Conservation (phyloP, 2,888 invertebrate genomes). For the Podotricha telesiphe region DNA sequence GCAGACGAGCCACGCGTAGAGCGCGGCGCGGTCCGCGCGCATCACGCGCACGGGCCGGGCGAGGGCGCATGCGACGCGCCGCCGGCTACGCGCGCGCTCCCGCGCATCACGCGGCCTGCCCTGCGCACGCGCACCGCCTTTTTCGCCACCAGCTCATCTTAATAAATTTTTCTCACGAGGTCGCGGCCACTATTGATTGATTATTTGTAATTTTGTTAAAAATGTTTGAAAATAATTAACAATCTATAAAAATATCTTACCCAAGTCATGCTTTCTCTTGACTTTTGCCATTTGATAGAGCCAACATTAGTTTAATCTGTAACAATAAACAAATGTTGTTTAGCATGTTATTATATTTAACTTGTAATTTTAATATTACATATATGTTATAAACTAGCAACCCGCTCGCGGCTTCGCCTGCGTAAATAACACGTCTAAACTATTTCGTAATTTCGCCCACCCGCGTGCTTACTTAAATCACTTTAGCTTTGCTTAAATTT, state of each 20-base stretch:
- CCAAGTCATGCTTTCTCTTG: constrained; percentile 67
- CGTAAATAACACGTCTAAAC: too few species aligned
- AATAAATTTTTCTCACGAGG: constrained; percentile 64
- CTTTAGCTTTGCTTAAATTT: too few species aligned
- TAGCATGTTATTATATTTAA: neutral
- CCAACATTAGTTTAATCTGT: constrained; percentile 66
- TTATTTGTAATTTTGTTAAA: neutral
- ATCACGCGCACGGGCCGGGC: constrained; percentile 71
- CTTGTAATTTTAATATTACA: too few species aligned
- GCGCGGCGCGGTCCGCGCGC: constrained; percentile 81
- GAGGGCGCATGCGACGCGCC: constrained; percentile 57
- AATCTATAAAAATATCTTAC: constrained; percentile 52
- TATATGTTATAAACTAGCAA: too few species aligned
- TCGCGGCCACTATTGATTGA: constrained; percentile 61
- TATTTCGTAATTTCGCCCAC: too few species aligned
- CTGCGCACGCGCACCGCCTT: constrained; percentile 58
- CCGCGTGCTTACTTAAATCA: too few species aligned
- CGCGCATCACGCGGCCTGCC: constrained; percentile 66
- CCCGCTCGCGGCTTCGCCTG: too few species aligned
- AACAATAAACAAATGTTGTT: constrained; percentile 41
- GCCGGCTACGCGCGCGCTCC: constrained; percentile 61
- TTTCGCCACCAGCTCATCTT: constrained; percentile 62
- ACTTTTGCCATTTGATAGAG: constrained; percentile 48
- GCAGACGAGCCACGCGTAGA: constrained; percentile 83
- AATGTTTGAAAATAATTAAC: neutral